Percentiles rank a stretch among this genome's conserved stretches.
Evolutionary conservation across 2,888 invertebrate genomes (phyloP).

Genomic region (Nematopogon swammerdamellus): DNA sequence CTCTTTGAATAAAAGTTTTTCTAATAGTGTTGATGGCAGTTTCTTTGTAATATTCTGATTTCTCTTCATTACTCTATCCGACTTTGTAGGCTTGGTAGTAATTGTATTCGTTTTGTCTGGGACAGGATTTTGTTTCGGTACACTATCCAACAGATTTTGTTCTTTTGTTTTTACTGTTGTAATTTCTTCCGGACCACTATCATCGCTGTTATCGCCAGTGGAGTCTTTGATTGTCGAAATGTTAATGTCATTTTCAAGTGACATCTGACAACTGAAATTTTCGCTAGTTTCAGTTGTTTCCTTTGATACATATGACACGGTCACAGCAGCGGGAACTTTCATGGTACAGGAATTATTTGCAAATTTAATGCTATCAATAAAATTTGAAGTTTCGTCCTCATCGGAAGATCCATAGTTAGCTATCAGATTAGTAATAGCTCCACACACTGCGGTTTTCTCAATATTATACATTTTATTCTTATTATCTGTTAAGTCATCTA

Average conservation of each 20-base stretch:
- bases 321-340: no score
- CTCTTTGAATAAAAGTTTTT: conserved; percentile 71
- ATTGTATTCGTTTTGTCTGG: conserved; percentile 11
- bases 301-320: not conserved
- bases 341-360: no score
- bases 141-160: conserved; percentile 6
- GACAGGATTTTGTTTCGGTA: conserved; percentile 12
- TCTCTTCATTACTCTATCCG: conserved; percentile 8
- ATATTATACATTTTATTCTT: conserved; percentile 4
- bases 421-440: conserved; percentile 54
- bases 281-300: conserved; percentile 1
- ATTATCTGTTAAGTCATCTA: conserved; percentile 16
- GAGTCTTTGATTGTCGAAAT: not conserved
- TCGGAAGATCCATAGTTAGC: conserved; percentile 56
- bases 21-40: conserved; percentile 58
- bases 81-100: conserved; percentile 3
- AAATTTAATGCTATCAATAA: not conserved
- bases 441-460: conserved; percentile 34
- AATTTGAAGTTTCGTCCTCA: no score
- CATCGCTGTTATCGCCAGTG: conserved; percentile 22
- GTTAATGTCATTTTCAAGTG: not conserved
- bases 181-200: conserved; percentile 49
- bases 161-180: conserved; percentile 24
- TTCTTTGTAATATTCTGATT: conserved; percentile 15
- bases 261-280: not conserved